phyloP scores from a whole-genome alignment of 1,140 invertebrate species.

The Druon quercuslanigerum region DNA sequence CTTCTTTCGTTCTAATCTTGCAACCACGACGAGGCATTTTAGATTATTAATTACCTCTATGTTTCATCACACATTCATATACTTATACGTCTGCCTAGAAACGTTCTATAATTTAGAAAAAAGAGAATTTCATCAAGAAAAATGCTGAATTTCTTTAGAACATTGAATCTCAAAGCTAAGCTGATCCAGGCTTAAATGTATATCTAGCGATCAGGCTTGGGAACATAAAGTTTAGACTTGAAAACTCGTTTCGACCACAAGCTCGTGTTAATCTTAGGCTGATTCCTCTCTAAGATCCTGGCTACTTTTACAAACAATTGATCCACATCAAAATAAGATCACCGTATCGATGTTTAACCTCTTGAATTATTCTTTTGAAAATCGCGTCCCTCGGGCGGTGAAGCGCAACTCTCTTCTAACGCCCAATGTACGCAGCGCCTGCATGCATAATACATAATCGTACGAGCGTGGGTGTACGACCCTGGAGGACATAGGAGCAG shows the following conservation, averaged over 20 bases:
- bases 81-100: background rate
- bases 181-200: too few species aligned
- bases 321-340: slow-evolving; percentile 18
- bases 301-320: background rate
- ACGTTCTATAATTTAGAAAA: background rate
- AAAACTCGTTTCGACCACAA: too few species aligned
- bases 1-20: background rate
- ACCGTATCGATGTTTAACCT: background rate
- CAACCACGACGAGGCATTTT: background rate
- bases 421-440: slow-evolving; percentile 17
- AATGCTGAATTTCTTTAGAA: too few species aligned
- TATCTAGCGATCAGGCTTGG: too few species aligned
- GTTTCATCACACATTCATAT: slow-evolving; percentile 14
- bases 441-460: slow-evolving; percentile 51
- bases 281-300: too few species aligned
- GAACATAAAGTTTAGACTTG: too few species aligned
- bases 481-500: slow-evolving; percentile 68
- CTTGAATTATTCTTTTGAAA: slow-evolving; percentile 11
- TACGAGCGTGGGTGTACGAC: slow-evolving; percentile 64
- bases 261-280: too few species aligned
- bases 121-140: too few species aligned
- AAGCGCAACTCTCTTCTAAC: slow-evolving; percentile 9
- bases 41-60: slow-evolving; percentile 10
- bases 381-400: background rate
- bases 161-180: too few species aligned